phyloP scores from a whole-genome alignment of 2,888 invertebrate species.

The Unio delphinus region DNA sequence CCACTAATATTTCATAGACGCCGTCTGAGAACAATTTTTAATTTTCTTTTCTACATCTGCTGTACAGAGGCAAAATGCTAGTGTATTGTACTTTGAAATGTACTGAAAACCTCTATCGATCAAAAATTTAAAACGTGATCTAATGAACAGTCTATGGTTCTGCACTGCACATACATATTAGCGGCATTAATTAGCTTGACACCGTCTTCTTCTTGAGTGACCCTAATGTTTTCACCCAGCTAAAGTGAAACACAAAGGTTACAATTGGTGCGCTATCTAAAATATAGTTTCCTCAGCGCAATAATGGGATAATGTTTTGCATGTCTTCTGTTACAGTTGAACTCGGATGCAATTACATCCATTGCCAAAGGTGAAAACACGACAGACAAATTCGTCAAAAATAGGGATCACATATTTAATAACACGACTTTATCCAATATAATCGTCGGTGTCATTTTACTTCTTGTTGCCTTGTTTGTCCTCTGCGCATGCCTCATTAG shows the following conservation, averaged over 20 bases:
- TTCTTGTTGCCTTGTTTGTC: slow-evolving; percentile 51
- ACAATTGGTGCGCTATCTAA: too few species aligned
- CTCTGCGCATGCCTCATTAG: slow-evolving; percentile 55
- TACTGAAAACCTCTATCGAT: too few species aligned
- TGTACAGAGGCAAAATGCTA: too few species aligned
- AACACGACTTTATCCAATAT: slow-evolving; percentile 48
- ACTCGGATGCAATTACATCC: background rate
- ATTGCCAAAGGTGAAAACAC: background rate
- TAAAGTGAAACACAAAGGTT: too few species aligned
- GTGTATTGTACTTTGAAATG: too few species aligned
- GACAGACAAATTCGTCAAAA: background rate
- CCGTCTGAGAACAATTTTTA: slow-evolving; percentile 8
- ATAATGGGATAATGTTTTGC: too few species aligned
- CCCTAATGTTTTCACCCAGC: too few species aligned
- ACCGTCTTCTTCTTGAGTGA: too few species aligned
- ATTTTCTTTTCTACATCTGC: background rate
- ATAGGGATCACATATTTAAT: slow-evolving; percentile 32
- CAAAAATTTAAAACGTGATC: rapidly evolving
- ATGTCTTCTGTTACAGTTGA: background rate
- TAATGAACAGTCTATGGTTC: too few species aligned
- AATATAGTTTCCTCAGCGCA: background rate
- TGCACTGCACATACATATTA: too few species aligned
- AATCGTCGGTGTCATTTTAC: slow-evolving; percentile 50
- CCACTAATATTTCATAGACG: slow-evolving; percentile 36
- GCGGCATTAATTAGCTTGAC: too few species aligned